phyloP scores from a whole-genome alignment of 35 echinoderm and acorn worm species.

The Amphiura filiformis region DNA sequence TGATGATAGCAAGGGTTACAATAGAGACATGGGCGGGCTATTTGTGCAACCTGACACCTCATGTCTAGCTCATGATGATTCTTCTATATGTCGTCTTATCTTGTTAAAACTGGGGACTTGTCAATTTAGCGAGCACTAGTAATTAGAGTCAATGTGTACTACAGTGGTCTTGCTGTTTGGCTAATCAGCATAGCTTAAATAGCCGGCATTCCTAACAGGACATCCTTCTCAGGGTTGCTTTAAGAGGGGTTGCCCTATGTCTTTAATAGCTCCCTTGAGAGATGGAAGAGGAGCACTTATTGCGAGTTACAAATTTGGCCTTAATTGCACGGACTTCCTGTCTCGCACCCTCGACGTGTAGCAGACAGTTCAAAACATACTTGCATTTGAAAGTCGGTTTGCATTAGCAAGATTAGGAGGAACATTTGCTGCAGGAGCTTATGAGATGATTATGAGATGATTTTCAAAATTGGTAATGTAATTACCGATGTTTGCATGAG shows the following conservation, averaged over 20 bases:
- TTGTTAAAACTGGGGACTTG: background rate
- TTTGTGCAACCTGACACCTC: background rate
- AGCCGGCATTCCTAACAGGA: background rate
- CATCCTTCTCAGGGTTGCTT: background rate
- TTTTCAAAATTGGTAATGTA: too few relatives aligned
- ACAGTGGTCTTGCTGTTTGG: background rate
- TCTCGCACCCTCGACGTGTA: too few relatives aligned
- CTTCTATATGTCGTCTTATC: background rate
- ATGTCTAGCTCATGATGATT: background rate
- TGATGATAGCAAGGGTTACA: background rate
- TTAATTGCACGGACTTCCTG: too few relatives aligned
- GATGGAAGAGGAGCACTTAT: too few relatives aligned
- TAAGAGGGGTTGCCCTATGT: background rate
- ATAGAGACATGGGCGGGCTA: background rate
- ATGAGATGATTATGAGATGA: too few relatives aligned
- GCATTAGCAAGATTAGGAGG: too few relatives aligned
- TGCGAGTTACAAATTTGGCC: too few relatives aligned
- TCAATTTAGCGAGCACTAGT: background rate
- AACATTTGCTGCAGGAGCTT: too few relatives aligned
- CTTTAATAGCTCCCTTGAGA: too few relatives aligned
- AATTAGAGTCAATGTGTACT: slow-evolving; percentile 2
- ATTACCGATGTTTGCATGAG: too few relatives aligned
- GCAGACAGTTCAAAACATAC: too few relatives aligned
- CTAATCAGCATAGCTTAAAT: background rate
- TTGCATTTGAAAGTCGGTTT: too few relatives aligned